phyloP scores from a whole-genome alignment of 2,888 invertebrate genomes.

The Aspidapion aeneum region DNA sequence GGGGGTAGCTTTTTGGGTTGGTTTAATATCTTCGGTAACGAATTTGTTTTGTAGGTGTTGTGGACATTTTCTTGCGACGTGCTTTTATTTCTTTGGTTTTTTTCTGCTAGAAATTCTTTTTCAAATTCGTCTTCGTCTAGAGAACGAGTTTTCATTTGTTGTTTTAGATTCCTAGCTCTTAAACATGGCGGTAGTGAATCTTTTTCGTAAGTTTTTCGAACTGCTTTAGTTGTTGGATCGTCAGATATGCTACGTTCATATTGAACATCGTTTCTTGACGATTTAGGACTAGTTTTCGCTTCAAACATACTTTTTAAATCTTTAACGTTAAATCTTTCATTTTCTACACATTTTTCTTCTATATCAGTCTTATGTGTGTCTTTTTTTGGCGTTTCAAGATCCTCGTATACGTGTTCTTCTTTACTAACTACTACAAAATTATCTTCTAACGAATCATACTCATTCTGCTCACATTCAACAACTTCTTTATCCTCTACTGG shows the following conservation, averaged over 20 bases:
- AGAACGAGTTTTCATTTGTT: conserved; percentile 62
- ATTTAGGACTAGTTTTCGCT: background rate
- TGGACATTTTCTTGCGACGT: conserved; percentile 48
- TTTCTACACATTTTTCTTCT: conserved; percentile 15
- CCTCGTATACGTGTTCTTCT: conserved; percentile 41
- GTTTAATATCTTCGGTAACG: conserved; percentile 55
- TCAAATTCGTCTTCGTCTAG: conserved; percentile 72
- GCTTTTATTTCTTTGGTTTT: conserved; percentile 53
- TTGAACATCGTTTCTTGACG: conserved; percentile 2
- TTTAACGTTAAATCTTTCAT: conserved; percentile 38
- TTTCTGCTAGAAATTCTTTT: conserved; percentile 57
- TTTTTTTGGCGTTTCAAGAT: conserved; percentile 34
- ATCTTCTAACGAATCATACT: conserved; percentile 40
- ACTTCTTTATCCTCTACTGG: conserved; percentile 9
- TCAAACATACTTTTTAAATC: conserved; percentile 40
- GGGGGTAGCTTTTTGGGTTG: conserved; percentile 53
- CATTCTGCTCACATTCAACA: conserved; percentile 23
- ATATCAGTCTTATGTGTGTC: conserved; percentile 28
- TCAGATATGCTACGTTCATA: conserved; percentile 3
- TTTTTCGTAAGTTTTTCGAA: conserved; percentile 38
- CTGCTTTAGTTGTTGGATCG: background rate
- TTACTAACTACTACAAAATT: conserved; percentile 14
- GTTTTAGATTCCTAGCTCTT: conserved; percentile 60
- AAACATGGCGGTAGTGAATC: conserved; percentile 56
- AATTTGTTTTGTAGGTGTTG: conserved; percentile 46